phyloP scores from a whole-genome alignment of 2,113 vertebrate species.

The Holacanthus passer region DNA sequence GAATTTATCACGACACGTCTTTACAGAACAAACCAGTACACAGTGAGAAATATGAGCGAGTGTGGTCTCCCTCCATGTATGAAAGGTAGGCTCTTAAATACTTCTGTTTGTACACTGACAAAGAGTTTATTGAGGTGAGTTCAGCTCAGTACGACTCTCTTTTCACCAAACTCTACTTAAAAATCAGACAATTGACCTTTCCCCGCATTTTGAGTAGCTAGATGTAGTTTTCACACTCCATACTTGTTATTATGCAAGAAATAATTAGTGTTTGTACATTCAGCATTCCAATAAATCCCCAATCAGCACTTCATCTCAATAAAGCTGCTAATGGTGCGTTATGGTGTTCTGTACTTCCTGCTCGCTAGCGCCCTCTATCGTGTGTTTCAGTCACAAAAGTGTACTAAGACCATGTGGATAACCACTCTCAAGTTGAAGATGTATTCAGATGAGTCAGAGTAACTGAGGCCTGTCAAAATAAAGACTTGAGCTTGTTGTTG shows the following conservation, averaged over 20 bases:
- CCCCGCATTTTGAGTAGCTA: fast-evolving
- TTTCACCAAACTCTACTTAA: not conserved
- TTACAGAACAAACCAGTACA: conserved; percentile 87
- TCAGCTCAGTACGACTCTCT: too few species aligned
- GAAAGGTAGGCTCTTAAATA: conserved; percentile 80
- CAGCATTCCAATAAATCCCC: too few species aligned
- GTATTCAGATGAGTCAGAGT: not conserved
- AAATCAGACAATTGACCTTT: not conserved
- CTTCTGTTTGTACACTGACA: too few species aligned
- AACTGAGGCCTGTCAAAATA: too few species aligned
- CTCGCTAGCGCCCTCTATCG: too few species aligned
- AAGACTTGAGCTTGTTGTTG: not conserved
- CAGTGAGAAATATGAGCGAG: conserved; percentile 72
- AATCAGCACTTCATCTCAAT: not conserved
- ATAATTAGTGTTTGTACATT: not conserved
- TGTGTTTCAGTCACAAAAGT: too few species aligned
- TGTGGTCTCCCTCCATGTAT: conserved; percentile 81
- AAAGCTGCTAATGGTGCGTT: not conserved
- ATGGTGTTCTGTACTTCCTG: too few species aligned
- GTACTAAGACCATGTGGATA: too few species aligned
- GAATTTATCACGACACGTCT: conserved; percentile 86
- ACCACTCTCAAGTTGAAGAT: too few species aligned
- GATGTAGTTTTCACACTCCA: fast-evolving
- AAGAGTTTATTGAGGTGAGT: not conserved
- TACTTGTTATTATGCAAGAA: fast-evolving